Evolutionary conservation across 2,888 invertebrate genomes (phyloP), one percentile per base, ranked within the genome.

Genomic region (Caenorhabditis sulstoni): DNA sequence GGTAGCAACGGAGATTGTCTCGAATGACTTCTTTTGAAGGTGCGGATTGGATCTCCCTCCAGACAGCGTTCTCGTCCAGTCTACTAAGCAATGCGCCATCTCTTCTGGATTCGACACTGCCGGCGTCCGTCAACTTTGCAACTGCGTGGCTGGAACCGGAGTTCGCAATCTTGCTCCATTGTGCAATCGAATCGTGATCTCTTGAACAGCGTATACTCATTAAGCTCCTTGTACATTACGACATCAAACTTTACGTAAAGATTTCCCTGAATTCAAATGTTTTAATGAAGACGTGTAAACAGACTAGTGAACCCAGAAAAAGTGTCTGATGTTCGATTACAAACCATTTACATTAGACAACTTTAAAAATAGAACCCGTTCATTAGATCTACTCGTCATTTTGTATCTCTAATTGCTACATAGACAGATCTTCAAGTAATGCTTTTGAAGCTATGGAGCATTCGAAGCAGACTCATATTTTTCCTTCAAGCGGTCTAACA

Each of bases 21-120:
- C 4, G 47, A 18, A 18, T 49, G 16, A 18, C 9, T 49, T 29
- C 22, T 37, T 29, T 16, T 71, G 79, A 29, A 85, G 85, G 41
- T 88, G 88, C 64, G 89, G 89, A 16, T 84, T 89, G n/a, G 84
- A 84, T 16, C 81, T 88, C 8, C 89, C 89, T 11, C 70, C 89
- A 16, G 89, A 89, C 78, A 85, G 80, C 55, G 82, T 87, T 20
- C 80, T 89, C 16, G 87, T 89, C 14, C 85, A 87, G 74, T 75
- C 81, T 11, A 87, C 86, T 50, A 89, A 89, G 55, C 67, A 81
- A 52, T 89, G 89, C 57, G 88, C 88, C 75, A 87, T 89, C 47
- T 61, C 71, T 12, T 55, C 82, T 44, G 89, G 89, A 39, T 87
- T 89, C 67, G 85, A 87, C 78, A 89, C 89, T 0, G 65, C 73